Conservation (phyloP, 2,888 invertebrate genomes). For the Torymus aiolomorphi region DNA sequence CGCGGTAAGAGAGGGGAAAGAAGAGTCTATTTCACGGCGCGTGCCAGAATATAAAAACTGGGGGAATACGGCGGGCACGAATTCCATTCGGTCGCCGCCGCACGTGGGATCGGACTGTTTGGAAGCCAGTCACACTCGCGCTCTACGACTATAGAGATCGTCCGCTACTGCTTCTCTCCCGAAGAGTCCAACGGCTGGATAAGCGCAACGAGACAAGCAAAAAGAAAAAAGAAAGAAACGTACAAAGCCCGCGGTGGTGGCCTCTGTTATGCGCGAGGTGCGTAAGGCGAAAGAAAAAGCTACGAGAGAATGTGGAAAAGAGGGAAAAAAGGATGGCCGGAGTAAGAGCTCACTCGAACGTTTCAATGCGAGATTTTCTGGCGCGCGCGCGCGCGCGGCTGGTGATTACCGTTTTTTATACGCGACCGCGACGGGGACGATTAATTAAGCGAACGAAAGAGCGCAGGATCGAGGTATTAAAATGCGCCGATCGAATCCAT, state of each 20-base stretch:
- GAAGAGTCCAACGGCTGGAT: too few relatives aligned
- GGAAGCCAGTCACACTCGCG: constrained; percentile 63
- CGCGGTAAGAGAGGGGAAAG: too few relatives aligned
- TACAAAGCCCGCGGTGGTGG: too few relatives aligned
- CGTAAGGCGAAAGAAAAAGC: too few relatives aligned
- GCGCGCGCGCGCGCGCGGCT: too few relatives aligned
- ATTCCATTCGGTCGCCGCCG: constrained; percentile 65
- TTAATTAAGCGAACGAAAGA: not conserved
- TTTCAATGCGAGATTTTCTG: constrained; percentile 13
- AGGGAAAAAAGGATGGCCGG: too few relatives aligned
- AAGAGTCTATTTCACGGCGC: constrained; percentile 15
- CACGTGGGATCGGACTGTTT: constrained; percentile 62
- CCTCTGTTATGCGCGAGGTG: too few relatives aligned
- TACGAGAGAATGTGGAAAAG: too few relatives aligned
- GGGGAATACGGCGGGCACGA: constrained; percentile 50
- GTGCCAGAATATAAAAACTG: constrained; percentile 12
- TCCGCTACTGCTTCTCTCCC: not conserved
- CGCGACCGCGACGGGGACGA: constrained; percentile 1
- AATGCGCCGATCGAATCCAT: not conserved
- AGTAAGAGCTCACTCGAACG: constrained; percentile 9
- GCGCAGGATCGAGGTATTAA: constrained; percentile 21
- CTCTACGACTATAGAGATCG: constrained; percentile 9
- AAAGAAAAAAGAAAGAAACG: not conserved
- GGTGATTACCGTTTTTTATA: constrained; percentile 23
- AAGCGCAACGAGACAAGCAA: not conserved